Percentiles rank a stretch among this genome's conserved stretches.
Conservation (phyloP, 2,113 vertebrate genomes). For the Pleuronectes platessa region DNA sequence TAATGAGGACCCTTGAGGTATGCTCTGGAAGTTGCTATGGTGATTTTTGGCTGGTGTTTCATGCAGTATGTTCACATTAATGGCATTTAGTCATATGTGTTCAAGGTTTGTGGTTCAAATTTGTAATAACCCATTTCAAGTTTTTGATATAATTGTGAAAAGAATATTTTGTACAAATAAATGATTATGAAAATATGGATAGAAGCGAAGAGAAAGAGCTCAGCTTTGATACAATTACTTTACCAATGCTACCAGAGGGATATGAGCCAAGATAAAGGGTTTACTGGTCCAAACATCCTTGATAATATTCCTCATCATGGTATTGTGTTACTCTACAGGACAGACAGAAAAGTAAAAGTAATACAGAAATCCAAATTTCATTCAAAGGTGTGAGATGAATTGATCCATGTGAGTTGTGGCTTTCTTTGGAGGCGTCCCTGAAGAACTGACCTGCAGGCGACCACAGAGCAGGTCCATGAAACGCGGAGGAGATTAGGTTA, state of each 20-base stretch:
- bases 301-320: neutral
- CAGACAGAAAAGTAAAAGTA: neutral
- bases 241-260: neutral
- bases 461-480: neutral
- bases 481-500: neutral
- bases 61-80: neutral
- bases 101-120: neutral
- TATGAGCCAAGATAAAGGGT: neutral
- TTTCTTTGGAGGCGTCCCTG: neutral
- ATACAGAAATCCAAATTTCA: neutral
- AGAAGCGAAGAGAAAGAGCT: too few species aligned
- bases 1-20: neutral
- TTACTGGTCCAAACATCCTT: neutral
- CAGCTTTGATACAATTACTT: neutral
- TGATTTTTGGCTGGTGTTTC: neutral
- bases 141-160: neutral
- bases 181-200: too few species aligned
- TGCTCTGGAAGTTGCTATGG: neutral
- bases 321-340: neutral
- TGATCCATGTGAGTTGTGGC: neutral
- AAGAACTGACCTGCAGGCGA: neutral
- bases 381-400: neutral
- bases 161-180: too few species aligned
- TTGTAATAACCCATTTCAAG: too few species aligned
- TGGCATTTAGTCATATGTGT: neutral